These are phyloP conservation scores for Mus spicilegus DNA, from an alignment of 2,113 vertebrate species.

Conservation along the genomic window DNA sequence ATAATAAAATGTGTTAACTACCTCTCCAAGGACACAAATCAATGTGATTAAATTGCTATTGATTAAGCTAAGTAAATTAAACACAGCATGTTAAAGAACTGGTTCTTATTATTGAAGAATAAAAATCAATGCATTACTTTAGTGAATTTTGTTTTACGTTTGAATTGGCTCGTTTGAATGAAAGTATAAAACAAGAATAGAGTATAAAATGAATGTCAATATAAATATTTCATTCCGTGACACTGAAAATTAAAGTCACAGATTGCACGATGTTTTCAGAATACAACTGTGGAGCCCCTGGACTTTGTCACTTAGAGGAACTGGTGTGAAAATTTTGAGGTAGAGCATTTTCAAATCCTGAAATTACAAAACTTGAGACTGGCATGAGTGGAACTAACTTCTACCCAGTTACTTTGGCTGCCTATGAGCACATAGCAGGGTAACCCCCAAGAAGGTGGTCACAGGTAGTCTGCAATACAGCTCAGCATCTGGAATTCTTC, in stretches of 20 bases:
- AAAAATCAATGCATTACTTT: neutral
- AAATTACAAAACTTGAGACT: too few species aligned
- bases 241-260: neutral
- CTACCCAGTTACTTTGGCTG: too few species aligned
- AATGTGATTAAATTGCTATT: neutral
- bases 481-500: too few species aligned
- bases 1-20: neutral
- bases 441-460: too few species aligned
- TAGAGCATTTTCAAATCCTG: too few species aligned
- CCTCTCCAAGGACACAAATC: neutral
- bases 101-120: neutral
- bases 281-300: too few species aligned
- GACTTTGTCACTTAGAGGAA: too few species aligned
- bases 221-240: neutral
- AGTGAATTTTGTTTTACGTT: neutral
- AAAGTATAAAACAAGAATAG: neutral
- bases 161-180: neutral
- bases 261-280: neutral
- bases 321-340: too few species aligned
- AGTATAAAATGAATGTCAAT: neutral
- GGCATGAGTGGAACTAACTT: too few species aligned
- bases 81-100: neutral
- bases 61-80: constrained; percentile 2
- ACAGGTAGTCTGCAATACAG: too few species aligned
- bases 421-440: too few species aligned